Evolutionary conservation across 1,140 invertebrate genomes (phyloP).

Genomic region (Odontomachus brunneus): DNA sequence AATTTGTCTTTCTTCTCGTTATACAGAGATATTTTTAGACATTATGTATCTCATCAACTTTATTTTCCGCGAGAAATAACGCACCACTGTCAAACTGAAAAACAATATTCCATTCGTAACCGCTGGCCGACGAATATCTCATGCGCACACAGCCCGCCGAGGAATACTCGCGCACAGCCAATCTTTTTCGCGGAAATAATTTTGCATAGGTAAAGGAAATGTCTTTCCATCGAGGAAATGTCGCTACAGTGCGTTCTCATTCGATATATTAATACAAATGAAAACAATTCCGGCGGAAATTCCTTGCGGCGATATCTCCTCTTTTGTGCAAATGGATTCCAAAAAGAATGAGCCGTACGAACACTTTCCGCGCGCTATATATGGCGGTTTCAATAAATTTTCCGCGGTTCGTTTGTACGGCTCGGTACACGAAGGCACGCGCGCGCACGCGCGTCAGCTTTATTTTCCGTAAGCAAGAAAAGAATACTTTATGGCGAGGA

Average conservation of each 20-base stretch:
- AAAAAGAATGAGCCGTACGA: too few species aligned
- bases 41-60: neutral
- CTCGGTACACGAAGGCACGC: neutral
- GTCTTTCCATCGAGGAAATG: too few species aligned
- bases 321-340: too few species aligned
- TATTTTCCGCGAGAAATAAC: neutral
- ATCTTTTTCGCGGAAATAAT: too few species aligned
- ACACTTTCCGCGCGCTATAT: neutral
- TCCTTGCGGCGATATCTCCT: too few species aligned
- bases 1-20: neutral
- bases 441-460: neutral
- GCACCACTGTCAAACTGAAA: neutral
- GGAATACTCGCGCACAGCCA: too few species aligned
- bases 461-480: slow-evolving; percentile 19
- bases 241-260: too few species aligned
- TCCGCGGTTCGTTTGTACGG: neutral
- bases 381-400: neutral
- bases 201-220: too few species aligned
- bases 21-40: slow-evolving; percentile 2
- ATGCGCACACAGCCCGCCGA: too few species aligned
- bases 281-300: too few species aligned
- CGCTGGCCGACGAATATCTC: too few species aligned
- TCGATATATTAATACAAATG: too few species aligned
- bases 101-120: neutral
- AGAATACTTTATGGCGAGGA: neutral